phyloP scores from a whole-genome alignment of 2,888 invertebrate genomes.

The Rugalucina vietnamica region DNA sequence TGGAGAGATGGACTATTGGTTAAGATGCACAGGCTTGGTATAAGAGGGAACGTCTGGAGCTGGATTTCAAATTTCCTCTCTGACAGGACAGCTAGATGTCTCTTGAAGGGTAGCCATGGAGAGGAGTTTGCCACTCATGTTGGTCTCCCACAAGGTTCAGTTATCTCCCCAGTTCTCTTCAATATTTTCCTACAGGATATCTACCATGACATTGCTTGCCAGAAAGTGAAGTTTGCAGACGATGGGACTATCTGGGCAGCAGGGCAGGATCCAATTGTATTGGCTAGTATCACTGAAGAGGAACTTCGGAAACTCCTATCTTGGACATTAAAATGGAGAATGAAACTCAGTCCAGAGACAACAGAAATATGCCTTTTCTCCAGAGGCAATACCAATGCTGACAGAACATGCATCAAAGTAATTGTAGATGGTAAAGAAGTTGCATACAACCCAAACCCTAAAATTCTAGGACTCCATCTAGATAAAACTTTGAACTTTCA shows the following conservation, averaged over 20 bases:
- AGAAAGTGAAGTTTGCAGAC: constrained; percentile 37
- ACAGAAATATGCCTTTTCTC: constrained; percentile 1
- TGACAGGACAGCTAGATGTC: constrained; percentile 2
- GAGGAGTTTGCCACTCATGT: background rate
- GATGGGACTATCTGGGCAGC: constrained; percentile 41
- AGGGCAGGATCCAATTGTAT: background rate
- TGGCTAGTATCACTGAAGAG: background rate
- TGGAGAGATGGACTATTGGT: constrained; percentile 41
- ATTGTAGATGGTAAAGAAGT: no score
- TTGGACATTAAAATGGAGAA: constrained; percentile 26
- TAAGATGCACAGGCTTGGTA: constrained; percentile 10
- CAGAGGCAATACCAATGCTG: background rate
- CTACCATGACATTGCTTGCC: background rate
- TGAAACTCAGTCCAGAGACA: constrained; percentile 12
- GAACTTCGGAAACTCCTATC: background rate
- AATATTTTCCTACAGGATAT: constrained; percentile 24
- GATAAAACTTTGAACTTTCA: constrained; percentile 19
- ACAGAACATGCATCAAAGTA: no score
- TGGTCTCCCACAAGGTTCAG: constrained; percentile 36
- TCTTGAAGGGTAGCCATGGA: background rate
- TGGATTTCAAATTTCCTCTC: constrained; percentile 26
- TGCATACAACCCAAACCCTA: background rate
- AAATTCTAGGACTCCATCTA: constrained; percentile 16
- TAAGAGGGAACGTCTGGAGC: constrained; percentile 18
- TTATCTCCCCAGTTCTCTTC: constrained; percentile 32